phyloP scores from a whole-genome alignment of 2,797 vertebrate species.

The Passerculus sandwichensis region DNA sequence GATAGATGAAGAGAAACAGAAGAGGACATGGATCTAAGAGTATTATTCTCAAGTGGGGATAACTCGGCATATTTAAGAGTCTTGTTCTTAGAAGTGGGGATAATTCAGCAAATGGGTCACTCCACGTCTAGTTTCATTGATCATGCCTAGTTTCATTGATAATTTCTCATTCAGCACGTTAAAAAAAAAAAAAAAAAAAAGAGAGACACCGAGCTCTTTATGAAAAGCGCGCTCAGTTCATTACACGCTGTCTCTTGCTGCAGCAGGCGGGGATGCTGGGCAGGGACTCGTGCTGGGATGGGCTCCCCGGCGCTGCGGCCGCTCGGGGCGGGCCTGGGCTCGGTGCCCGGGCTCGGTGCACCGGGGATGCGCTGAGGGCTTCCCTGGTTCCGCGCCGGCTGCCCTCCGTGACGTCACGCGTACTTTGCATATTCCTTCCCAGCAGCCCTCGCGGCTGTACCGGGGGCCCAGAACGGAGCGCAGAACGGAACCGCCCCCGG shows the following conservation, averaged over 20 bases:
- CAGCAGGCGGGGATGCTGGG: neutral
- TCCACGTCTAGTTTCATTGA: rapidly evolving
- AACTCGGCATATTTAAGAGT: rapidly evolving
- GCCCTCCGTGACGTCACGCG: neutral
- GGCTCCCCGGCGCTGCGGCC: too few relatives aligned
- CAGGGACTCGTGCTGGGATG: neutral
- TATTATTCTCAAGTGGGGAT: rapidly evolving
- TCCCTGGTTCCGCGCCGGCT: rapidly evolving
- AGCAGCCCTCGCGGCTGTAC: neutral
- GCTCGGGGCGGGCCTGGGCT: too few relatives aligned
- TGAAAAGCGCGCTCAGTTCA: neutral
- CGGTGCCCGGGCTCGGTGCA: neutral
- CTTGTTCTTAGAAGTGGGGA: rapidly evolving
- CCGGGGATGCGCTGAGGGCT: rapidly evolving
- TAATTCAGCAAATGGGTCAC: rapidly evolving
- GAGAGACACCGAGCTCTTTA: too few relatives aligned
- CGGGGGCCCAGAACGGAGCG: neutral
- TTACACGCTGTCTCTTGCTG: neutral
- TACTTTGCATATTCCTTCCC: neutral
- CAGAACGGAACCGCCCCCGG: rapidly evolving
- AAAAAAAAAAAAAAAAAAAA: too few relatives aligned
- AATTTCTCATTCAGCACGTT: rapidly evolving
- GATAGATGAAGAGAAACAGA: neutral
- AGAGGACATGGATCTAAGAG: rapidly evolving
- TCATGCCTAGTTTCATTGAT: rapidly evolving